These are phyloP conservation scores for Eulemur mongoz DNA, from an alignment of 2,797 vertebrate genomes.

Conservation along the genomic window DNA sequence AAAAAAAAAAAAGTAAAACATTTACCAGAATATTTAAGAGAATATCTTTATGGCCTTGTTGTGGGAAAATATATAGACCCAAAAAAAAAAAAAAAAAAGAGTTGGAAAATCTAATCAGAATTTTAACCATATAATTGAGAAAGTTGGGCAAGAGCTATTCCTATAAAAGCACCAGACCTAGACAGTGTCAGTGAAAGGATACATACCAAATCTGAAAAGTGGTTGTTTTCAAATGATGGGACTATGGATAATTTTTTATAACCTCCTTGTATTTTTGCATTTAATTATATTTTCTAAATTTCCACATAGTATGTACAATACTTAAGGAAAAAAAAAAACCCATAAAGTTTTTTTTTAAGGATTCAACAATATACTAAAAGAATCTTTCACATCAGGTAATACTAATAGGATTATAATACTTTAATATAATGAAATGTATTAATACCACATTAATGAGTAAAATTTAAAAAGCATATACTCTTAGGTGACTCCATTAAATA, in stretches of 20 bases:
- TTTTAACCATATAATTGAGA: neutral
- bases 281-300: neutral
- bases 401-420: neutral
- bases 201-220: neutral
- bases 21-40: neutral
- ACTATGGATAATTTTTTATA: neutral
- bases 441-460: neutral
- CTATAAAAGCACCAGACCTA: neutral
- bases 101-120: neutral
- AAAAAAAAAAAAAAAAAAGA: neutral
- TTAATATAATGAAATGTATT: neutral
- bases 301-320: neutral
- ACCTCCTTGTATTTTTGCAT: neutral
- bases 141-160: neutral
- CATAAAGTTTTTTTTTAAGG: neutral
- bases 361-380: neutral
- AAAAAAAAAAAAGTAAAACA: constrained; percentile 54
- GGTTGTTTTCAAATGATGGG: neutral
- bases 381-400: neutral
- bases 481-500: constrained; percentile 1
- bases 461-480: neutral
- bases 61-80: neutral
- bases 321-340: neutral
- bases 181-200: neutral
- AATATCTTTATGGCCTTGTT: neutral